Conservation (phyloP, 2,113 vertebrate species). For the Machaerirhynchus nigripectus region DNA sequence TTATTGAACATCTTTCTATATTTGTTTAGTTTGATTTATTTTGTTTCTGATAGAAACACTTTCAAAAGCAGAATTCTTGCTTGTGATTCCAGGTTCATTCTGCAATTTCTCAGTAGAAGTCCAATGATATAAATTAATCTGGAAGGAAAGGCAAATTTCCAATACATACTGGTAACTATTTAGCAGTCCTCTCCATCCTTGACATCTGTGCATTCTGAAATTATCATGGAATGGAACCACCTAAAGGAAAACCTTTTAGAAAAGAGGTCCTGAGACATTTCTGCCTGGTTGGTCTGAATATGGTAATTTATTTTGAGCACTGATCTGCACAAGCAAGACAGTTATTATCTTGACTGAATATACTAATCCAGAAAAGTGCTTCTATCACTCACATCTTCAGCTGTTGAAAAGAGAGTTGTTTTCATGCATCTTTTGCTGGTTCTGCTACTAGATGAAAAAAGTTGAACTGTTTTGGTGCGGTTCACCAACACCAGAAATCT, state of each 20-base stretch:
- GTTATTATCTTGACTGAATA: not conserved
- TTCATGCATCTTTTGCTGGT: fast-evolving
- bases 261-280: not conserved
- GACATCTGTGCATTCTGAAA: not conserved
- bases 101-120: not conserved
- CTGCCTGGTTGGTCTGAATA: not conserved
- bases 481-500: not conserved
- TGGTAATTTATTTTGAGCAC: not conserved
- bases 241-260: not conserved
- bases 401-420: not conserved
- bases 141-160: not conserved
- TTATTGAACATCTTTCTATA: not conserved
- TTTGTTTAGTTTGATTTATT: not conserved
- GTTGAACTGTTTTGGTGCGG: not conserved
- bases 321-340: not conserved
- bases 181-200: not conserved
- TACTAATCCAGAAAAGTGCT: not conserved
- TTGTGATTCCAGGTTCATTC: not conserved
- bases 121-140: not conserved
- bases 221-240: not conserved
- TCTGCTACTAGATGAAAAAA: not conserved
- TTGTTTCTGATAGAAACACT: not conserved
- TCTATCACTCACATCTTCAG: not conserved
- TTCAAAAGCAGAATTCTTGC: constrained; percentile 1
- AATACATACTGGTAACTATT: not conserved